Base-by-base conservation (phyloP, 2,113 vertebrate genomes). In the Spermophilus dauricus region DNA sequence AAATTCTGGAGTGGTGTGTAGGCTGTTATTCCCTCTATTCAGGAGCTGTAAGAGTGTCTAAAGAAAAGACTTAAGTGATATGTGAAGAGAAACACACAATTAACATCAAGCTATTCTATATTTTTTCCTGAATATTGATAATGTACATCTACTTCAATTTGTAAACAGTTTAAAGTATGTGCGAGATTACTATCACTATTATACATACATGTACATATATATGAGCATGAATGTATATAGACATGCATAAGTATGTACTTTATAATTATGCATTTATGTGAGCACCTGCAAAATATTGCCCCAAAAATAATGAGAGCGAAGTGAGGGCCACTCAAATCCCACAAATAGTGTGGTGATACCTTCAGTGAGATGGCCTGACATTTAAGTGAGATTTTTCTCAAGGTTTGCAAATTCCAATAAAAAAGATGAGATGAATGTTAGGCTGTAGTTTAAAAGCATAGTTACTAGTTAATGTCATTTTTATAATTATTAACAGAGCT, bases 401-500 rank as follows among this genome's bases (percentile, higher is more conserved):
- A 61, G 4, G 34, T 26, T 73, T 96, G 81, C 20, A 96, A 77
- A 89, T 94, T 73, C 14, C 28, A 81, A 2, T 86, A 39, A 45
- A 92, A 39, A 87, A 28, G 2, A n/a, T 32, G 34, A 20, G 24
- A 85, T 75, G 30, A 32, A 88, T 70, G 28, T 75, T 90, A 39
- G 28, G 10, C 75, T 90, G 1, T 81, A 7, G 13, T 42, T 81
- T 84, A 84, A 77, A 95, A 87, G 4, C 53, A 63, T 65, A 61
- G 6, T 65, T 80, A 87, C 22, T 95, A 86, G 83, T 63, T 95
- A 76, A 92, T 87, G 37, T 37, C 18, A 69, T 58, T 80, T 93
- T 92, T 77, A 45, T 87, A 78, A 80, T 96, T 93, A 87, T 80
- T 24, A 72, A 45, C 42, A 58, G 70, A 91, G 18, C 51, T 91